Evolutionary conservation across 2,113 vertebrate species (phyloP), one percentile per base, ranked within the genome.

Genomic region (Protobothrops flavoviridis): DNA sequence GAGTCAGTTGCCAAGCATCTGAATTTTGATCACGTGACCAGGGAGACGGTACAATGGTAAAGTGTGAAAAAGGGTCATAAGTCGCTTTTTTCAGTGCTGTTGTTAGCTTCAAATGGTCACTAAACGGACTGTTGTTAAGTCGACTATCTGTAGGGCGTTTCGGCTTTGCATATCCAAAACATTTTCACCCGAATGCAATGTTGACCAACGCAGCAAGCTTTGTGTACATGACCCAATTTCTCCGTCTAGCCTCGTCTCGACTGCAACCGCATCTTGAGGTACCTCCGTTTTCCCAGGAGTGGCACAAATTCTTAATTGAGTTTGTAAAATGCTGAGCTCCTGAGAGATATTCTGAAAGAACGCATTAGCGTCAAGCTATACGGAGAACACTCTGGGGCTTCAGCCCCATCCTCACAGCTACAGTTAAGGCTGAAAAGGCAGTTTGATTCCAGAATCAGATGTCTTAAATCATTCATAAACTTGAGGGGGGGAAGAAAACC

Each of bases 281-380:
- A 56, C 39, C 52, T 5, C 12, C 4, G 1, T n/a, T 59, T 24
- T 74, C 59, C 86, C 93, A 89, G 26, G 86, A 50, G 61, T 20
- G 93, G 52, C 20, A 17, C 93, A 89, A 43, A 85, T 55, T 56
- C 59, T 93, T 93, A 93, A 93, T 93, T 93, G 90, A 91, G 93
- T 91, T 91, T 93, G 90, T 59, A 57, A 91, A 59, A 29, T 52
- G 86, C 86, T 56, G 52, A 85, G 61, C 59, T 52, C 90, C 86
- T 13, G 20, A 85, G 86, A 81, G 61, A 55, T 4, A n/a, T 13
- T 91, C 12, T 4, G 21, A 26, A 87, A 53, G 57, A 3, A 17
- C 0, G 10, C 52, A 81, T 85, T 74, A 89, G 85, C 90, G 57
- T 87, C 61, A 81, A 81, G 29, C 26, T 52, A 48, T 48, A 64